Conservation (phyloP, 2,797 vertebrate species). For the Takifugu ocellatus region DNA sequence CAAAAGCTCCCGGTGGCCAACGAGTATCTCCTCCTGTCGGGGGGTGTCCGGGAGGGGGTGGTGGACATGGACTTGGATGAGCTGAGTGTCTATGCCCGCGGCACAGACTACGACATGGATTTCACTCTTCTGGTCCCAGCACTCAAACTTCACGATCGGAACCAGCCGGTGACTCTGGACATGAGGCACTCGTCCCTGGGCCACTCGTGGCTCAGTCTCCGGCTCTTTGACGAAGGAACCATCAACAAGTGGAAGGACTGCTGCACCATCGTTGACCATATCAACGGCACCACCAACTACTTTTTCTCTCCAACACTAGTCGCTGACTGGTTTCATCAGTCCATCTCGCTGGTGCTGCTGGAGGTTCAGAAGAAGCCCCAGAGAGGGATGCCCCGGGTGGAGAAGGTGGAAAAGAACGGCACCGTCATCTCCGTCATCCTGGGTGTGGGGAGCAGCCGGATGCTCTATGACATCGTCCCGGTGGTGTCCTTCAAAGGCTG, state of each 20-base stretch:
- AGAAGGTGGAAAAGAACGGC: slow-evolving; percentile 90
- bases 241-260: slow-evolving; percentile 96
- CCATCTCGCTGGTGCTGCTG: slow-evolving; percentile 86
- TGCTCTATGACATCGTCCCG: slow-evolving; percentile 93
- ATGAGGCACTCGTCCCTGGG: slow-evolving; percentile 95
- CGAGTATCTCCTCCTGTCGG: slow-evolving; percentile 92
- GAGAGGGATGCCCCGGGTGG: slow-evolving; percentile 89
- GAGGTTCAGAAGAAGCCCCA: slow-evolving; percentile 97
- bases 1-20: slow-evolving; percentile 97
- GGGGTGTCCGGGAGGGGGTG: slow-evolving; percentile 90
- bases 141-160: slow-evolving; percentile 94
- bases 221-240: slow-evolving; percentile 91
- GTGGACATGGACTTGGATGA: slow-evolving; percentile 95
- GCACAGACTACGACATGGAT: slow-evolving; percentile 96
- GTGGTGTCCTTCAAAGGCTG: slow-evolving; percentile 98
- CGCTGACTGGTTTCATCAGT: slow-evolving; percentile 92
- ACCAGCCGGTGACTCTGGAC: slow-evolving; percentile 94
- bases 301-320: slow-evolving; percentile 95
- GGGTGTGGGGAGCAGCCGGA: slow-evolving; percentile 92
- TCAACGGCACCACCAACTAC: slow-evolving; percentile 89
- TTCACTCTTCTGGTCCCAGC: slow-evolving; percentile 94
- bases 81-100: slow-evolving; percentile 86
- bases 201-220: slow-evolving; percentile 95
- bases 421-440: slow-evolving; percentile 91
- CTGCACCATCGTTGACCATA: slow-evolving; percentile 90